Evolutionary conservation across 2,113 vertebrate genomes (phyloP), one percentile per base, ranked within the genome.

Genomic region (Thalassoma bifasciatum): DNA sequence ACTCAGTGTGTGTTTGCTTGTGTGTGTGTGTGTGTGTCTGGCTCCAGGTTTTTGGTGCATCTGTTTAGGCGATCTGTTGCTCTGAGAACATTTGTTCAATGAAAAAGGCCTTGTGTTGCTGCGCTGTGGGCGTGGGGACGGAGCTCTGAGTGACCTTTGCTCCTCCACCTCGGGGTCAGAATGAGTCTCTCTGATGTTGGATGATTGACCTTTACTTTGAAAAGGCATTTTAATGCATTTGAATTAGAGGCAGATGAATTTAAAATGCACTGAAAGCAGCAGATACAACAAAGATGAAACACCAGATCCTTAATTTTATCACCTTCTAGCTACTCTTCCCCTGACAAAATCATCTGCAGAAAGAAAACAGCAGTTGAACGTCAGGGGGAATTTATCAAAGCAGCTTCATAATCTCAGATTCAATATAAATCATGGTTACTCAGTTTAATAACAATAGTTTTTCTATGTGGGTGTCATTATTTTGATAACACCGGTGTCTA

Each of bases 1-100:
- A 54, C 51, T 64, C 38, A 49, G 30, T 34, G 52, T 52, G 59
- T 46, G 40, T 40, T 36, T 50, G n/a, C 19, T 22, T 47, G 42
- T 51, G 50, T 64, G 58, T 14, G 17, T 46, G 75, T 46, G 51
- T 47, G 58, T 40, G 42, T 52, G 11, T 66, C 34, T 57, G 78
- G 66, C 59, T 26, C 0, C 46, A 13, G 72, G 47, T 26, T 68
- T 57, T 46, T 47, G 36, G 56, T 78, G 74, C 66, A 81, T 83
- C 74, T 69, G 77, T 62, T 81, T 30, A 59, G 64, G 37, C 7
- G 11, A 74, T 84, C 56, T 79, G 64, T 73, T 13, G 10, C 60
- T 73, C 63, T 72, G 19, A 56, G 56, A 30, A 70, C 63, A 70
- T 69, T 49, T 47, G 60, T 30, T 65, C 17, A 34, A 22, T 73